phyloP scores from a whole-genome alignment of 1,140 invertebrate genomes.

The Trichonephila clavata region DNA sequence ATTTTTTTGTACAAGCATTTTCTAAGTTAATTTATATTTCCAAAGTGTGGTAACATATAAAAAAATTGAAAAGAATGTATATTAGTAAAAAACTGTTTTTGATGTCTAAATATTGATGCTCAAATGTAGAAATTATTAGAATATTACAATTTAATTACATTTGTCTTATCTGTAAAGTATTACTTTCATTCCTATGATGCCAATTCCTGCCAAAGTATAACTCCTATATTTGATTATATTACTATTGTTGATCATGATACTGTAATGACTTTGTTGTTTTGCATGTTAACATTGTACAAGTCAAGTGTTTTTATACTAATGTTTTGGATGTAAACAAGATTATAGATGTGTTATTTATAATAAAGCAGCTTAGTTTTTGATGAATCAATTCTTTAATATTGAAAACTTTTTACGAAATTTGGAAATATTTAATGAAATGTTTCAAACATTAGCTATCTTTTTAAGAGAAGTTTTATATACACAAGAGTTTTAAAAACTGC shows the following conservation, averaged over 20 bases:
- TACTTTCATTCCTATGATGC: neutral
- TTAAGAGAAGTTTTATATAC: too few species aligned
- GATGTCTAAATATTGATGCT: too few species aligned
- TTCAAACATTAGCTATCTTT: too few species aligned
- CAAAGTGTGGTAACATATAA: too few species aligned
- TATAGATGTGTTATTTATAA: conserved; percentile 31
- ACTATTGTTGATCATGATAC: neutral
- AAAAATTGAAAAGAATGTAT: too few species aligned
- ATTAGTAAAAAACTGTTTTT: too few species aligned
- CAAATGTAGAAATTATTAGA: too few species aligned
- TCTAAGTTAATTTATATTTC: too few species aligned
- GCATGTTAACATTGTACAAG: neutral
- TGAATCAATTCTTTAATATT: neutral
- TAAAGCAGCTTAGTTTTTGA: conserved; percentile 13
- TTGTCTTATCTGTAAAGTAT: neutral
- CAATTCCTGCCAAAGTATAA: conserved; percentile 33
- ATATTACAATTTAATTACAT: too few species aligned
- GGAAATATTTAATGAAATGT: too few species aligned
- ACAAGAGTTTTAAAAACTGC: too few species aligned
- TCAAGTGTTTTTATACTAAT: conserved; percentile 30
- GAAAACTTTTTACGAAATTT: neutral
- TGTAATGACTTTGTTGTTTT: conserved; percentile 4
- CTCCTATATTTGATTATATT: neutral
- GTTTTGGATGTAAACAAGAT: conserved; percentile 16
- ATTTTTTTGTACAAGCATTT: too few species aligned